Evolutionary conservation across 2,113 vertebrate genomes (phyloP).

Genomic region (Pituophis catenifer): DNA sequence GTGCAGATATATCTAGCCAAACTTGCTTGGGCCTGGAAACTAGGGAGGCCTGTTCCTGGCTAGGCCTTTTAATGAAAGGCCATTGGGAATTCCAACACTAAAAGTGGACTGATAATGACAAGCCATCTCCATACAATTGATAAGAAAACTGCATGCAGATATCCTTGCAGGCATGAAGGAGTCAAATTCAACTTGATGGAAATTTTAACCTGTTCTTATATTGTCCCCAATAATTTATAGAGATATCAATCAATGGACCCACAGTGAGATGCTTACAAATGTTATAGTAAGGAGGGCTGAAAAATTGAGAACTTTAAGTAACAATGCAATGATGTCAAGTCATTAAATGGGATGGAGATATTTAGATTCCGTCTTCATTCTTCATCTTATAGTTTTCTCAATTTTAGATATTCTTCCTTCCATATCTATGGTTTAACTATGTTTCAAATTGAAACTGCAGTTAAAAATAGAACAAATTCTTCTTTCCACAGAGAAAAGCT

Average conservation of each 20-base stretch:
- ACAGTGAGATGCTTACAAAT: constrained; percentile 18
- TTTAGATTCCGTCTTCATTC: background rate
- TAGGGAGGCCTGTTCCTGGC: background rate
- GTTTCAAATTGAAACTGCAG: constrained; percentile 27
- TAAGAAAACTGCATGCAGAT: background rate
- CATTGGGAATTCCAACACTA: background rate
- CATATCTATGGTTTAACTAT: constrained; percentile 27
- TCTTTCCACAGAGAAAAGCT: constrained; percentile 7
- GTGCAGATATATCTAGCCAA: background rate
- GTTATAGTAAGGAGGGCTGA: constrained; percentile 22
- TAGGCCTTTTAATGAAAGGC: background rate
- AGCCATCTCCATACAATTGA: background rate
- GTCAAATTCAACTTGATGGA: background rate
- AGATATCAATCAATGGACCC: background rate
- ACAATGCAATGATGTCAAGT: background rate
- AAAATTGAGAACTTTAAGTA: background rate
- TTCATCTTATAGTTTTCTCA: background rate
- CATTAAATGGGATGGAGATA: background rate
- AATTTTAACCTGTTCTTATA: background rate
- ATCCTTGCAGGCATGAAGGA: background rate
- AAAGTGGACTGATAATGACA: background rate
- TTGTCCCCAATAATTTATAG: background rate
- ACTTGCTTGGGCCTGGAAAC: background rate
- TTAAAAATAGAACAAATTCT: constrained; percentile 16
- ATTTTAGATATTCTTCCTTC: background rate